Evolutionary conservation across 2,888 invertebrate species (phyloP), one percentile per base, ranked within the genome.

Genomic region (Rhorus exstirpatorius): DNA sequence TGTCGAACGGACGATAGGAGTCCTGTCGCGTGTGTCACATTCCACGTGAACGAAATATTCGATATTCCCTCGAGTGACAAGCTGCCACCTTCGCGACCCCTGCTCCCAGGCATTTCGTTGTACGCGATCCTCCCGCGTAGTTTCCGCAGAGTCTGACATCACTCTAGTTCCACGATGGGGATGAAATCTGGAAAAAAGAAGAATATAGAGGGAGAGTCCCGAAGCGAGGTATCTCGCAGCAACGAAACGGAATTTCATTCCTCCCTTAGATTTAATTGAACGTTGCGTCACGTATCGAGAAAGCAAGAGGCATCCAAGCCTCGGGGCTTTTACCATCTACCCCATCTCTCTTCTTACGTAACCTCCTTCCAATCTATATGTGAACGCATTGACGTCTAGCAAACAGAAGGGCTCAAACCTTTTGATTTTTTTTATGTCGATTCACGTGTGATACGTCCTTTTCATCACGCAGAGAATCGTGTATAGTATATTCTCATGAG

Each of bases 181-280:
- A 8, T 51, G 76, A 77, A 72, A 71, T 63, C 49, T 55, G 41
- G 63, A 46, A 60, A 46, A 55, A n/a, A 44, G 46, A 12, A 19
- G n/a, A 12, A 49, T 12, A 12, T 41, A n/a, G 38, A 55, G 55
- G 35, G 19, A 44, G 44, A 63, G 26, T 12, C 41, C 26, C 19
- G 35, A 26, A 51, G 17, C 71, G 21, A 31, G 55, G 55, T 55
- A 79, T 65, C 65, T 70, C 77, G 58, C 72, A 51, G 61, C 74
- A 58, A 31, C 55, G 79, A 86, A 85, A 85, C 86, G 89, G 87
- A 89, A 90, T 90, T 90, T 87, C 87, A 90, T 89, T 89, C 71
- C 53, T 71, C 65, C 71, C 71, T 76, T 89, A 87, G 87, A 87
- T 89, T 88, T 90, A 90, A 90, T 90, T 89, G 88, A 89, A 90